Conservation (phyloP, 2,113 vertebrate genomes). For the Centropus bengalensis region DNA sequence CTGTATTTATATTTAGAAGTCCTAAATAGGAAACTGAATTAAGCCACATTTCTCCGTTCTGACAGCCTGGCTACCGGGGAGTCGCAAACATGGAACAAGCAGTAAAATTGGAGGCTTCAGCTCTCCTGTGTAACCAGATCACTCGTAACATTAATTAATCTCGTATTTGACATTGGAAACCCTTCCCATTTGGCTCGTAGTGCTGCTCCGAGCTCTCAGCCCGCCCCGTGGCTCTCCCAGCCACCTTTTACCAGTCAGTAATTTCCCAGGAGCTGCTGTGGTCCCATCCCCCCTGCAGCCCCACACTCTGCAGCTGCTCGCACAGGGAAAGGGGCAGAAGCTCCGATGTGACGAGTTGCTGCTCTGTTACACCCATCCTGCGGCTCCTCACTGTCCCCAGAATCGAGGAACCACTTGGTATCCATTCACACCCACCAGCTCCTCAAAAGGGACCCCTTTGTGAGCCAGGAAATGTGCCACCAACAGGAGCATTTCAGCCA, state of each 20-base stretch:
- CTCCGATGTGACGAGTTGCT: fast-evolving
- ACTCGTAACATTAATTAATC: not conserved
- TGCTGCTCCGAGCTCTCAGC: not conserved
- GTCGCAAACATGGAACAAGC: fast-evolving
- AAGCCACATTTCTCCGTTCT: not conserved
- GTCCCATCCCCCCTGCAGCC: not conserved
- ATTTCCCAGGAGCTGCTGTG: not conserved
- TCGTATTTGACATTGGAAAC: not conserved
- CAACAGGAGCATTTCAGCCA: not conserved
- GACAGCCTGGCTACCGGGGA: fast-evolving
- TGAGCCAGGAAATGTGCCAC: no score
- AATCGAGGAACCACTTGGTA: not conserved
- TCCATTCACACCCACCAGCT: not conserved
- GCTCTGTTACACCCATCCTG: not conserved
- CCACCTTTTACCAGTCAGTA: not conserved
- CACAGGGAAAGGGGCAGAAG: not conserved
- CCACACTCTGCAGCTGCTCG: no score
- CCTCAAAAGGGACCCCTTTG: not conserved
- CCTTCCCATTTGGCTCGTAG: not conserved
- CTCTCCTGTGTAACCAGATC: not conserved
- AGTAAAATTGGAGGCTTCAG: not conserved
- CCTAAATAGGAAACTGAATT: not conserved
- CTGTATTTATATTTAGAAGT: not conserved
- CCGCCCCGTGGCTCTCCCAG: not conserved
- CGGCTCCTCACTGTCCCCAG: not conserved